Conservation (phyloP, 2,888 invertebrate species). For the Pinctada fucata region DNA sequence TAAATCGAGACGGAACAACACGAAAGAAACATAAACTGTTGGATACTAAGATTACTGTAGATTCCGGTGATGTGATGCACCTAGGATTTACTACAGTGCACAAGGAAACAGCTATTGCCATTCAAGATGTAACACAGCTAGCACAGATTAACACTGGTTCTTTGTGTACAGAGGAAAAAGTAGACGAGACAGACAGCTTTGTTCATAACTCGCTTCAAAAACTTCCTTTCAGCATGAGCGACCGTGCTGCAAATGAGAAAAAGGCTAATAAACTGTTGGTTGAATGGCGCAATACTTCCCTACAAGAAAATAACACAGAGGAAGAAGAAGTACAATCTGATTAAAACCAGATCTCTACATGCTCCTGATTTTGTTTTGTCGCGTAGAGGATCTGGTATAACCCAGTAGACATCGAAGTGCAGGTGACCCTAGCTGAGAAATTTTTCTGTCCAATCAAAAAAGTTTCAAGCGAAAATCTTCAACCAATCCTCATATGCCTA, state of each 20-base stretch:
- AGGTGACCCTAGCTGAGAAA: no score
- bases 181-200: conserved; percentile 1
- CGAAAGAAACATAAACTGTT: conserved; percentile 41
- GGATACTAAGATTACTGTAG: conserved; percentile 35
- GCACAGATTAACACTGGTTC: background rate
- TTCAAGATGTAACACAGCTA: background rate
- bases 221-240: conserved; percentile 31
- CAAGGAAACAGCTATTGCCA: conserved; percentile 13
- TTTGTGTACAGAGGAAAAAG: background rate
- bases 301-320: background rate
- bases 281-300: conserved; percentile 23
- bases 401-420: no score
- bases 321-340: no score
- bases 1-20: conserved; percentile 38
- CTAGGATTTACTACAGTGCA: background rate
- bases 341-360: no score
- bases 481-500: no score
- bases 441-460: no score
- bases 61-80: conserved; percentile 20
- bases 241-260: conserved; percentile 31
- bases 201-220: conserved; percentile 16
- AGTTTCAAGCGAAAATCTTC: no score
- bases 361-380: no score
- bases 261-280: conserved; percentile 18
- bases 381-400: no score